These are phyloP conservation scores for Zoanthus sociatus DNA, from an alignment of 92 coral and sea anemone species.

Conservation along the genomic window DNA sequence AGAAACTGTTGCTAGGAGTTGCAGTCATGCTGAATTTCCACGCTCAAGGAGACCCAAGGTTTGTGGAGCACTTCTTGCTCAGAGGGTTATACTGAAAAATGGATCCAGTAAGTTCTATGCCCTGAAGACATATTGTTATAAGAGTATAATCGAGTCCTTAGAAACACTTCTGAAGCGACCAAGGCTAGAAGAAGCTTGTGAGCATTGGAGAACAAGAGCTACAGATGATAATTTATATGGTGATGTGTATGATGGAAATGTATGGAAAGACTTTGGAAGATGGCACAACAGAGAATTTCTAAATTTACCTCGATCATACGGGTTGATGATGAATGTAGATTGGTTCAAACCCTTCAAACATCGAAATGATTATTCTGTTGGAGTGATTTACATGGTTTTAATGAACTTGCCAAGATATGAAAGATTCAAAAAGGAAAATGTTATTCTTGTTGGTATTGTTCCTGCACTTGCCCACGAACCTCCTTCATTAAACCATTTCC, in stretches of 20 bases:
- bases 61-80: constrained; percentile 37
- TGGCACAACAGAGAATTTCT: constrained; percentile 43
- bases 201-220: constrained; percentile 49
- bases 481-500: constrained; percentile 53
- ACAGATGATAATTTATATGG: constrained; percentile 36
- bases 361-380: constrained; percentile 28
- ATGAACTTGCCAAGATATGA: constrained; percentile 36
- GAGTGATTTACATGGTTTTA: constrained; percentile 30
- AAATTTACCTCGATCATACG: constrained; percentile 39
- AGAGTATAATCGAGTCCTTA: constrained; percentile 46
- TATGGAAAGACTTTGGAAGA: constrained; percentile 50
- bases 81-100: not conserved
- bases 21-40: constrained; percentile 13
- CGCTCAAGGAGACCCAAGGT: constrained; percentile 13
- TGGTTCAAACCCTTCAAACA: constrained; percentile 54
- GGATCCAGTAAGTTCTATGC: constrained; percentile 38
- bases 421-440: constrained; percentile 29
- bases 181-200: constrained; percentile 47
- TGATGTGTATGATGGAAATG: constrained; percentile 63
- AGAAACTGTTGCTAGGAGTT: not conserved
- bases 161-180: constrained; percentile 56
- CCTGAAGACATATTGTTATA: constrained; percentile 51
- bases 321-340: constrained; percentile 56
- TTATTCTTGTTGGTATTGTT: constrained; percentile 53
- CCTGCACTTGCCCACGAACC: constrained; percentile 62